phyloP scores from a whole-genome alignment of 2,888 invertebrate genomes.

The Mimas tiliae region DNA sequence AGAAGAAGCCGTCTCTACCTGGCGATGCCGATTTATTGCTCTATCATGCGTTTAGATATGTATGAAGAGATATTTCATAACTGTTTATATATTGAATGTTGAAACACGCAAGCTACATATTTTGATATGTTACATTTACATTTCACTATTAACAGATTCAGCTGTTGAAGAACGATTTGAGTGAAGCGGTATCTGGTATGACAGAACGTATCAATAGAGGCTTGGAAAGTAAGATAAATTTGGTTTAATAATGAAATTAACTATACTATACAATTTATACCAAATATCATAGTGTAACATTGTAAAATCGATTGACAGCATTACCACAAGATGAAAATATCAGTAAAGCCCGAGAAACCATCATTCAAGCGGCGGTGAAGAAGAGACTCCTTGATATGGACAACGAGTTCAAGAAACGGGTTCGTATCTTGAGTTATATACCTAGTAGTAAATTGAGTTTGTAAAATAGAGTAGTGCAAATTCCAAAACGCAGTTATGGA shows the following conservation, averaged over 20 bases:
- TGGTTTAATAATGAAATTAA: too few species aligned
- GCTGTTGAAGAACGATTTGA: slow-evolving; percentile 44
- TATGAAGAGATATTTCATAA: slow-evolving; percentile 43
- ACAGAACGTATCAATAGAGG: slow-evolving; percentile 58
- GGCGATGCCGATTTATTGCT: slow-evolving; percentile 61
- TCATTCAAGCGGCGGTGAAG: slow-evolving; percentile 41
- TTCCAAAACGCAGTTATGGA: background rate
- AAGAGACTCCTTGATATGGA: slow-evolving; percentile 47
- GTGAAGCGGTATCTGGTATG: slow-evolving; percentile 44
- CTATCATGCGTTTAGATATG: slow-evolving; percentile 59
- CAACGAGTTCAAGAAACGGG: slow-evolving; percentile 52
- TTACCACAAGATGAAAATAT: slow-evolving; percentile 45
- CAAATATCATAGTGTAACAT: too few species aligned
- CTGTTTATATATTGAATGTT: too few species aligned
- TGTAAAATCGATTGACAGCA: slow-evolving; percentile 35
- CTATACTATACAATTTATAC: too few species aligned
- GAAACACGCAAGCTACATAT: slow-evolving; percentile 7
- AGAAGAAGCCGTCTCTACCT: slow-evolving; percentile 40
- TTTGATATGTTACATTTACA: slow-evolving; percentile 17
- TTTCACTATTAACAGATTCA: slow-evolving; percentile 37
- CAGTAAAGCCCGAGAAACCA: slow-evolving; percentile 39
- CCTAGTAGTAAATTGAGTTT: slow-evolving; percentile 1
- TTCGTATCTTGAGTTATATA: slow-evolving; percentile 33
- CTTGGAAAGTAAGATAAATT: slow-evolving; percentile 51
- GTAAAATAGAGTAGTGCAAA: background rate